Percentiles rank a stretch among this genome's conserved stretches.
These are phyloP conservation scores for Dromiciops gliroides DNA, from an alignment of 2,113 vertebrate genomes.

Conservation along the genomic window DNA sequence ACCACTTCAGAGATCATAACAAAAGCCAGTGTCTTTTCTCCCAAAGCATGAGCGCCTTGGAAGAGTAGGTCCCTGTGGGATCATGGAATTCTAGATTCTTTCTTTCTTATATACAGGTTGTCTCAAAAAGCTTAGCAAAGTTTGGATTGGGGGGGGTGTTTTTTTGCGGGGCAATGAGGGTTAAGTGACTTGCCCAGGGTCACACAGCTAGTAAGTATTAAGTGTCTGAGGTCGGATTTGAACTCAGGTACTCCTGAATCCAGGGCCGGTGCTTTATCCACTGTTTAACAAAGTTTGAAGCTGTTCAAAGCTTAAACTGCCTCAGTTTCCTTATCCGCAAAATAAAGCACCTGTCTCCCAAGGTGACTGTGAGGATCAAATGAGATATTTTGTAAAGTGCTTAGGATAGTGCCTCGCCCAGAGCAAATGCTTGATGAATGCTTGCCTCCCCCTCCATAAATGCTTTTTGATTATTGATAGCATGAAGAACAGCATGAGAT, in stretches of 20 bases:
- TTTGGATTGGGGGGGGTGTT: too few species aligned
- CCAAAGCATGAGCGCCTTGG: neutral
- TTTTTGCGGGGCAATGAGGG: too few species aligned
- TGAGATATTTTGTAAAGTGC: neutral
- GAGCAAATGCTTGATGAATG: neutral
- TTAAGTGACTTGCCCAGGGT: too few species aligned
- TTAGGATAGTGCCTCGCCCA: neutral
- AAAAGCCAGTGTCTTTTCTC: neutral
- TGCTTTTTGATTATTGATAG: neutral
- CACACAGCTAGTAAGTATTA: too few species aligned
- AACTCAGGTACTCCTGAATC: too few species aligned
- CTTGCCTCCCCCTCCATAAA: too few species aligned
- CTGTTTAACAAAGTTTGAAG: too few species aligned
- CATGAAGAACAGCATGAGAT: neutral
- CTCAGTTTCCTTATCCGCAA: neutral
- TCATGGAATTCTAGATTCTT: neutral
- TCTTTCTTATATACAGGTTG: neutral
- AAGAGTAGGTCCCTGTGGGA: neutral
- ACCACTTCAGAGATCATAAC: neutral
- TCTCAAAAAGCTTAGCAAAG: neutral
- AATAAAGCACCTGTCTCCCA: neutral
- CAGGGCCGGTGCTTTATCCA: too few species aligned
- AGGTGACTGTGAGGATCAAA: neutral
- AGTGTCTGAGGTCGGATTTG: too few species aligned
- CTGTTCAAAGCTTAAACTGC: too few species aligned